Evolutionary conservation across 1,140 invertebrate genomes (phyloP).

Genomic region (Formica selysi): DNA sequence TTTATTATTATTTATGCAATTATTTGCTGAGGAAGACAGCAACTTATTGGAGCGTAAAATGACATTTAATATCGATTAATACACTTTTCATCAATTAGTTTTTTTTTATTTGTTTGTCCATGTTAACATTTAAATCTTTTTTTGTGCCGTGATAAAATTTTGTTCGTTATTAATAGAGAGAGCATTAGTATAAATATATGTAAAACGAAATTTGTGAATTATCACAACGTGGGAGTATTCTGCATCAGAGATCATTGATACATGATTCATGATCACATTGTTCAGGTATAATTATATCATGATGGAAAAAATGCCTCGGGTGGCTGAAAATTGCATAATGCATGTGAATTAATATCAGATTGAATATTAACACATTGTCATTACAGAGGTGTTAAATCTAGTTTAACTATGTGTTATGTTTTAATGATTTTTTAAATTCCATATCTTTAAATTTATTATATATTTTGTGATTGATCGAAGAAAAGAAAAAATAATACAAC

Average conservation of each 20-base stretch:
- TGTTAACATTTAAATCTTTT: neutral
- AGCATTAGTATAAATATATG: neutral
- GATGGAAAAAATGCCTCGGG: neutral
- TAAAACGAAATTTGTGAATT: conserved; percentile 8
- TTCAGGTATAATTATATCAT: neutral
- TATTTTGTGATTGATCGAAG: neutral
- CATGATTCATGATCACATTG: no score
- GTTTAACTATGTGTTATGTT: neutral
- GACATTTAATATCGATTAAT: neutral
- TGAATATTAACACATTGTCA: neutral
- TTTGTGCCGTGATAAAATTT: neutral
- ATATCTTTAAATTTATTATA: conserved; percentile 5
- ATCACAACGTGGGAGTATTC: neutral
- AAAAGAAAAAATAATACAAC: neutral
- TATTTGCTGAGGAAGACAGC: neutral
- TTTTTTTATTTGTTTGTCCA: neutral
- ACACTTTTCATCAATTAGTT: neutral
- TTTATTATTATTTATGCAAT: neutral
- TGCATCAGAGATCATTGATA: conserved; percentile 9
- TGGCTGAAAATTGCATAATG: neutral
- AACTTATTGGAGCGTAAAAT: neutral
- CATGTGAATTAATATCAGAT: neutral
- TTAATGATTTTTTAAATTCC: neutral
- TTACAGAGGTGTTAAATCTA: neutral
- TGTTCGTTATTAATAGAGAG: neutral